Evolutionary conservation across 2,797 vertebrate species (phyloP), one percentile per base, ranked within the genome.

Genomic region (Clamator glandarius): DNA sequence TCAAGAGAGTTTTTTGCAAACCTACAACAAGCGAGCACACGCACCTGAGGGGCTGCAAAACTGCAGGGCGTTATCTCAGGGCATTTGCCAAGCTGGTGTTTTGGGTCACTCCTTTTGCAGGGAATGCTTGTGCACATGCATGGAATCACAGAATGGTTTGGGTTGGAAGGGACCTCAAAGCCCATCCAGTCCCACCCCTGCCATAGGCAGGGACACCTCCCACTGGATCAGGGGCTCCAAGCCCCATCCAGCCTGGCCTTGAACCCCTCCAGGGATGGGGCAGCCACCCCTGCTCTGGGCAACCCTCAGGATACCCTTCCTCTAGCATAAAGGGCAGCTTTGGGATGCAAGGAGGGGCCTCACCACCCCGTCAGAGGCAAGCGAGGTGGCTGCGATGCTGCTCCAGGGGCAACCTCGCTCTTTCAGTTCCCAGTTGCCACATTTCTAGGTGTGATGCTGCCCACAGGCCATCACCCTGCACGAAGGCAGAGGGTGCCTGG

Each of bases 401-500:
- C 31, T 55, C 31, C 28, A 54, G 29, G 52, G 52, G 44, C 16
- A 44, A 44, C 44, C 21, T 62, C 3, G 2, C 58, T 79, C 35
- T 58, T 52, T 8, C 29, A 15, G 4, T 28, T 6, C 14, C 67
- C 15, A 4, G 21, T 25, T 42, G 33, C 58, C 21, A 0, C 36
- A 73, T 23, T 15, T 23, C 26, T 42, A 6, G 5, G 33, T 2
- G 4, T 1, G 31, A 21, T 4, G 62, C 48, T 35, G 69, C 41
- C 1, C 0, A 33, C n/a, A 4, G 52, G 4, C 23, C 46, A 12
- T 17, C 6, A 3, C 36, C 36, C 15, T 1, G 26, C 0, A 2
- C 2, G 8, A 64, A 42, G 31, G 26, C 39, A 1, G 52, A 46
- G 35, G 55, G 25, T 50, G 19, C 64, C 68, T 6, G n/a, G 25